Conservation (phyloP, 1,140 invertebrate species). For the Drosophila obscura region DNA sequence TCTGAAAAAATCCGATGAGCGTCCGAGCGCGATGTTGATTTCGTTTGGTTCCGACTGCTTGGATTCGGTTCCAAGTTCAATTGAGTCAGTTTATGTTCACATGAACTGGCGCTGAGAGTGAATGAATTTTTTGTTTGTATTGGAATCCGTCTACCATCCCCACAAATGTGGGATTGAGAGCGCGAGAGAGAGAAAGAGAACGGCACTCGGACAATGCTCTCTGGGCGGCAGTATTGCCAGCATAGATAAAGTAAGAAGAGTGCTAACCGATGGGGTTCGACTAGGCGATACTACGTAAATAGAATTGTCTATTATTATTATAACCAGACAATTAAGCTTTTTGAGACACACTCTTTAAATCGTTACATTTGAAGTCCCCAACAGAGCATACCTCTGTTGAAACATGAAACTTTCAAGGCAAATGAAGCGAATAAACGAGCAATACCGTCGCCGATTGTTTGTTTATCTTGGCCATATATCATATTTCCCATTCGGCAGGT, state of each 20-base stretch:
- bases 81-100: too few species aligned
- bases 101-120: conserved; percentile 35
- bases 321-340: background rate
- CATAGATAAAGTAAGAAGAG: conserved; percentile 6
- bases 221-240: conserved; percentile 51
- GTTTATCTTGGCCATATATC: background rate
- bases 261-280: background rate
- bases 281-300: background rate
- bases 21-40: background rate
- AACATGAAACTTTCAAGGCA: background rate
- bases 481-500: conserved; percentile 22
- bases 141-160: conserved; percentile 64
- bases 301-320: background rate
- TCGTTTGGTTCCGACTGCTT: too few species aligned
- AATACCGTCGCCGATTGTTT: conserved; percentile 3
- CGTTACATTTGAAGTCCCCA: too few species aligned
- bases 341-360: background rate
- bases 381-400: background rate
- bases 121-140: conserved; percentile 64
- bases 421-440: background rate
- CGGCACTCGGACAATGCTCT: conserved; percentile 5
- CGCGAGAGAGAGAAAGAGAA: conserved; percentile 10
- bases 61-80: too few species aligned
- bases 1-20: conserved; percentile 32
- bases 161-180: conserved; percentile 5